Evolutionary conservation across 2,888 invertebrate genomes (phyloP).

Genomic region (Brenthis hecate): DNA sequence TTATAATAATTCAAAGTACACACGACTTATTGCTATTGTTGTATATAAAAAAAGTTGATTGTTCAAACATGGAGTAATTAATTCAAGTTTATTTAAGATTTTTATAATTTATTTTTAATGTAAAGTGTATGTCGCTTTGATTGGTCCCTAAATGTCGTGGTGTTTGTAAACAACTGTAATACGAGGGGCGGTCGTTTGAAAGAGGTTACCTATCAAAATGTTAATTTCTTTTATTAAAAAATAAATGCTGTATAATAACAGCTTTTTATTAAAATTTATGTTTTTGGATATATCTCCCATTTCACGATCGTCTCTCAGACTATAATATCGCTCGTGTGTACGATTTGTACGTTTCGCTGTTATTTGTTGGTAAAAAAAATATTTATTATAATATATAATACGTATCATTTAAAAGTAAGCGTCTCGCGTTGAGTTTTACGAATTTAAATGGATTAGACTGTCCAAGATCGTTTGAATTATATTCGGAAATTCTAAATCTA

Average conservation of each 20-base stretch:
- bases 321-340: conserved; percentile 16
- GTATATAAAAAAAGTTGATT: conserved; percentile 55
- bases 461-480: background rate
- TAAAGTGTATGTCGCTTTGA: no score
- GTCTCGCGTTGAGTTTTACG: conserved; percentile 42
- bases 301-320: background rate
- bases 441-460: conserved; percentile 37
- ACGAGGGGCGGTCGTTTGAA: no score
- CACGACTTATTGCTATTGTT: conserved; percentile 41
- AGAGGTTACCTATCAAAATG: no score
- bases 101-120: no score
- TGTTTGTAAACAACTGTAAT: no score
- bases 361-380: conserved; percentile 52
- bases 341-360: conserved; percentile 46
- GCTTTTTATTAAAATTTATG: no score
- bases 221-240: no score
- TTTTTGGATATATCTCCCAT: background rate
- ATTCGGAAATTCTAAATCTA: conserved; percentile 9
- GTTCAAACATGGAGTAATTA: background rate
- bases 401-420: conserved; percentile 21
- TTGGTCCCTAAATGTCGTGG: no score
- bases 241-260: no score
- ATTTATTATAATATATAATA: conserved; percentile 45
- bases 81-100: no score
- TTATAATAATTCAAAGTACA: conserved; percentile 48